These are phyloP conservation scores for Grammomys surdaster DNA, from an alignment of 2,113 vertebrate genomes.

Conservation along the genomic window DNA sequence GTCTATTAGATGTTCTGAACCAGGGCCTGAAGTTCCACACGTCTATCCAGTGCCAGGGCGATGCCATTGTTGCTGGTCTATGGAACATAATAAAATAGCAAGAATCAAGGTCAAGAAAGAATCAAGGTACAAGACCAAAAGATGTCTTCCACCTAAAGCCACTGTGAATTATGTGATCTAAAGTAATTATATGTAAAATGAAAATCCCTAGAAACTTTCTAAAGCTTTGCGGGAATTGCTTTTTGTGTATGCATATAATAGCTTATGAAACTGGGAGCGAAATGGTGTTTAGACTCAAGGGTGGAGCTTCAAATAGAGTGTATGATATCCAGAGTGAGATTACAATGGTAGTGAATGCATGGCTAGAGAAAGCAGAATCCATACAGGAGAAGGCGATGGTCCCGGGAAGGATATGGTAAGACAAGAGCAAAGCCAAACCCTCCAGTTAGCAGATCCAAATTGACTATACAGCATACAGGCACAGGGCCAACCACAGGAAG, in stretches of 20 bases:
- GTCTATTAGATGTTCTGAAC: neutral
- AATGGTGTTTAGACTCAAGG: neutral
- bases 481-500: neutral
- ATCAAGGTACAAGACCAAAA: neutral
- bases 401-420: neutral
- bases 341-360: neutral
- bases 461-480: neutral
- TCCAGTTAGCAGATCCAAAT: neutral
- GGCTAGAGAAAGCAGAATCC: neutral
- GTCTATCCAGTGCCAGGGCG: neutral
- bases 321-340: neutral
- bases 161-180: conserved; percentile 8
- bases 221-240: neutral
- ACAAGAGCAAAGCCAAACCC: neutral
- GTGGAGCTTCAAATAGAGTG: neutral
- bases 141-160: neutral
- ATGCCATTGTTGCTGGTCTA: neutral
- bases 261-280: conserved; percentile 3
- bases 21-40: neutral
- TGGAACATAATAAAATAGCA: neutral
- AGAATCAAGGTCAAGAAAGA: neutral
- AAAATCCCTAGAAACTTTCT: conserved; percentile 53
- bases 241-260: neutral
- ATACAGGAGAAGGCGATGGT: neutral
- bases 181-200: conserved; percentile 40